A percentile compares a stretch with the other conserved stretches of the same genome.
phyloP scores from a whole-genome alignment of 2,888 invertebrate genomes.

The Agapostemon virescens region DNA sequence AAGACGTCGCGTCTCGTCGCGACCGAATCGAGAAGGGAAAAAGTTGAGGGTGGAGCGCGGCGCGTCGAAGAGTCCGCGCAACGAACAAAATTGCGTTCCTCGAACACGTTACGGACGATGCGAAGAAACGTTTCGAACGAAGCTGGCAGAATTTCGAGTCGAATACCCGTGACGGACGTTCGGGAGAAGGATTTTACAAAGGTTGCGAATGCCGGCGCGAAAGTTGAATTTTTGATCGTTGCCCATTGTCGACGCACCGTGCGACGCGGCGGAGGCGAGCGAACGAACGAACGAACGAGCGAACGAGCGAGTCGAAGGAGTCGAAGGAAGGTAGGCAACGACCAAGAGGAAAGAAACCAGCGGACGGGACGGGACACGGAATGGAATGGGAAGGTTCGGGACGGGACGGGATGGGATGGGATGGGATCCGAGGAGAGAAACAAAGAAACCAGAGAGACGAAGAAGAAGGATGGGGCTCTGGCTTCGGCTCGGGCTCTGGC shows the following conservation, averaged over 20 bases:
- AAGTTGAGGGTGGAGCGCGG: no score
- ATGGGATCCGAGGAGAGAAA: conserved; percentile 1
- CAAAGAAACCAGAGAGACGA: conserved; percentile 32
- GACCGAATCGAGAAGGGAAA: no score
- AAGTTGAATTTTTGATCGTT: neutral
- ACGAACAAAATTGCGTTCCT: no score
- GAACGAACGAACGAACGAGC: no score
- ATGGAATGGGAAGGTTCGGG: conserved; percentile 10
- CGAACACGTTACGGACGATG: no score
- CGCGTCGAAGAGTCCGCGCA: no score
- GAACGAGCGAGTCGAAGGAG: neutral
- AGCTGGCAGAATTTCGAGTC: no score
- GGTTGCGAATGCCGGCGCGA: neutral
- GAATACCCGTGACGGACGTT: no score
- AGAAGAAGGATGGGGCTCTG: conserved; percentile 40
- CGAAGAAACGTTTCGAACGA: no score
- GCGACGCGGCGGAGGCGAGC: neutral
- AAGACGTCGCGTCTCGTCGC: no score
- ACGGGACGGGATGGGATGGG: neutral
- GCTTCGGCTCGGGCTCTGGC: conserved; percentile 45
- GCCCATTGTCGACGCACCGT: neutral
- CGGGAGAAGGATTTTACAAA: neutral
- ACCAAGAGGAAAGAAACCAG: conserved; percentile 17
- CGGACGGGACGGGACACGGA: conserved; percentile 3
- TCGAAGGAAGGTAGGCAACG: conserved; percentile 20